These are phyloP conservation scores for Melanotaenia boesemani DNA, from an alignment of 2,797 vertebrate species.

Conservation along the genomic window DNA sequence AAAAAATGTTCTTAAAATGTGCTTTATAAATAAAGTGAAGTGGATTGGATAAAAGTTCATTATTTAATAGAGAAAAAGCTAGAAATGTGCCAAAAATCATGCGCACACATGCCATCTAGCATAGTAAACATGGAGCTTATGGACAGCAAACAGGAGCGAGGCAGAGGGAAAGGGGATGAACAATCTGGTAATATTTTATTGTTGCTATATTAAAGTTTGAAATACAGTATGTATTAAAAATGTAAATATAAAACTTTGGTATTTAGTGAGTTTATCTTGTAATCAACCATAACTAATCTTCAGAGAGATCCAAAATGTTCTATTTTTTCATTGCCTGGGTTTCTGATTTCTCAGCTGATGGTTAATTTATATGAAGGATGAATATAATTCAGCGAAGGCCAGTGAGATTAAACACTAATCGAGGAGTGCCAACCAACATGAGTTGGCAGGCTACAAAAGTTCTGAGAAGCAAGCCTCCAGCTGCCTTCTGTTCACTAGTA, in stretches of 20 bases:
- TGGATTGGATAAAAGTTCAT: background rate
- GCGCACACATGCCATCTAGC: background rate
- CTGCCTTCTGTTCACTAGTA: slow-evolving; percentile 68
- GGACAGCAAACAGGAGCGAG: background rate
- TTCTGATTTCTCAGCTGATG: slow-evolving; percentile 40
- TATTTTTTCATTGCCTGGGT: slow-evolving; percentile 22
- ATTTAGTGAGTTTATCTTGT: background rate
- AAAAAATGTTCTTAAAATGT: too few relatives aligned
- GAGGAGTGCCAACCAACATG: slow-evolving; percentile 55
- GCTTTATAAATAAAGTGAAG: too few relatives aligned
- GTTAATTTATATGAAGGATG: slow-evolving; percentile 66
- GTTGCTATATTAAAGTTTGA: background rate
- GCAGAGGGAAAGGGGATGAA: background rate
- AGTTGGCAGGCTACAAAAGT: slow-evolving; percentile 58
- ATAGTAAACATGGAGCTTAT: background rate
- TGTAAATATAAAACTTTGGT: background rate
- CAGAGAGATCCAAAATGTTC: slow-evolving; percentile 26
- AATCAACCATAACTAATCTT: slow-evolving; percentile 25
- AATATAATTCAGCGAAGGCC: slow-evolving; percentile 57
- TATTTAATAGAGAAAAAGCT: background rate
- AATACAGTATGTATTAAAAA: background rate
- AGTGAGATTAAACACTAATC: slow-evolving; percentile 57
- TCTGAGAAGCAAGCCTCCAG: slow-evolving; percentile 42
- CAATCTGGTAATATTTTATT: background rate
- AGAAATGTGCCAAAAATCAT: background rate